A percentile compares a stretch with the other conserved stretches of the same genome.
phyloP scores from a whole-genome alignment of 2,797 vertebrate species.

The Malacoraja senta region DNA sequence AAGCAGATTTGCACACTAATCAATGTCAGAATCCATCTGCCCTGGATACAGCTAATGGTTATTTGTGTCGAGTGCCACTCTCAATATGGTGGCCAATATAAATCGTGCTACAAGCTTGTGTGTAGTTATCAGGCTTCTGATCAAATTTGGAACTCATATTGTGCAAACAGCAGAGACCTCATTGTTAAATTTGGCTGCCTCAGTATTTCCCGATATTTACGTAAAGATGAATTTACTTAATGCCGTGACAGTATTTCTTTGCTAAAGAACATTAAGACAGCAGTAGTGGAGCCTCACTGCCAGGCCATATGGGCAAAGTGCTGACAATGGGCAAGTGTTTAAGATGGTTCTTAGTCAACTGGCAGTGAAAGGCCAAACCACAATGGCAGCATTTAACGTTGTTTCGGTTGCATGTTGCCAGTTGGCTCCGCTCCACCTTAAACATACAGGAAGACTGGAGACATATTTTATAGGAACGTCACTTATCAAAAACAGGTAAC shows the following conservation, averaged over 20 bases:
- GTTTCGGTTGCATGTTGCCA: no score
- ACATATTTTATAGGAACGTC: neutral
- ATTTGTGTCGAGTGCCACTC: no score
- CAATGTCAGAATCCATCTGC: no score
- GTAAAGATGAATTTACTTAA: neutral
- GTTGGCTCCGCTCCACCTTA: no score
- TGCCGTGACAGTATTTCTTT: neutral
- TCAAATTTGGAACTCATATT: no score
- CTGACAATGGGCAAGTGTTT: neutral
- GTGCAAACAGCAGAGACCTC: no score
- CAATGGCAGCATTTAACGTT: neutral
- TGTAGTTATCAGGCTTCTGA: no score
- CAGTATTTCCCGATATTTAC: neutral
- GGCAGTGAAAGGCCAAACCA: neutral
- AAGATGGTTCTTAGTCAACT: neutral
- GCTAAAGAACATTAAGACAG: neutral
- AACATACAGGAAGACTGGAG: neutral
- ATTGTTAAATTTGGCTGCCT: neutral
- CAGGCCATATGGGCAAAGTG: neutral
- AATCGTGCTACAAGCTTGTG: no score
- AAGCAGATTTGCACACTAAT: no score
- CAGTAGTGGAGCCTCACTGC: neutral
- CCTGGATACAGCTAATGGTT: no score
- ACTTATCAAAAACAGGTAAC: neutral
- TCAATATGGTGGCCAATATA: no score